Evolutionary conservation across 2,113 vertebrate genomes (phyloP), one percentile per base, ranked within the genome.

Genomic region (Stomatorhinus ivindoensis): DNA sequence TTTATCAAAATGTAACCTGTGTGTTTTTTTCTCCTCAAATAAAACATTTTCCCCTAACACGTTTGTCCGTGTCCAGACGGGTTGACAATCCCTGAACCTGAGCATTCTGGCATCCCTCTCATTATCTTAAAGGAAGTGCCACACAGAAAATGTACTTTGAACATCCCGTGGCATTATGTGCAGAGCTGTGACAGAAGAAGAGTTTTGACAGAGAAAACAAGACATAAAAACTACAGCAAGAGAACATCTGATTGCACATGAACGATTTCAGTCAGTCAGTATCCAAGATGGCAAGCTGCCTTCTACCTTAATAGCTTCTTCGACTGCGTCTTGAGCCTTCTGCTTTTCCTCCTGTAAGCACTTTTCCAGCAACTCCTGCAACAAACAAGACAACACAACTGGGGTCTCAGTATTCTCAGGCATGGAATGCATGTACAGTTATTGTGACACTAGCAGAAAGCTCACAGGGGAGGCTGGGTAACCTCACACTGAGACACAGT

Each of bases 261-360:
- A 39, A 5, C 31, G 31, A 73, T 73, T 73, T 39, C 6, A 13
- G 1, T 19, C 50, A 84, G 51, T 53, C 51, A 6, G 47, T 7
- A 47, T 84, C 15, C 31, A 35, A 50, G 83, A 24, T 13, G n/a
- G 47, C 24, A 6, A 44, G 39, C n/a, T 11, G 21, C 24, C 42
- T 39, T 48, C n/a, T 42, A 90, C 89, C 89, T 87, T 86, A 31
- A 90, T 24, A 44, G 85, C 85, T 61, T 85, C 85, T 69, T 90
- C 61, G 17, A 90, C 24, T 27, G 85, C 65, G 3, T 69, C 46
- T 31, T 80, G 61, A 44, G 89, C 61, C 35, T n/a, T 87, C 85
- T 87, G 65, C 85, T 90, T 73, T 69, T 90, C 89, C 31, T 87
- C 85, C 48, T 44, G 58, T 19, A 90, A 19, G 39, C 89, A 90